Evolutionary conservation across 2,888 invertebrate species (phyloP).

Genomic region (Podotricha telesiphe): DNA sequence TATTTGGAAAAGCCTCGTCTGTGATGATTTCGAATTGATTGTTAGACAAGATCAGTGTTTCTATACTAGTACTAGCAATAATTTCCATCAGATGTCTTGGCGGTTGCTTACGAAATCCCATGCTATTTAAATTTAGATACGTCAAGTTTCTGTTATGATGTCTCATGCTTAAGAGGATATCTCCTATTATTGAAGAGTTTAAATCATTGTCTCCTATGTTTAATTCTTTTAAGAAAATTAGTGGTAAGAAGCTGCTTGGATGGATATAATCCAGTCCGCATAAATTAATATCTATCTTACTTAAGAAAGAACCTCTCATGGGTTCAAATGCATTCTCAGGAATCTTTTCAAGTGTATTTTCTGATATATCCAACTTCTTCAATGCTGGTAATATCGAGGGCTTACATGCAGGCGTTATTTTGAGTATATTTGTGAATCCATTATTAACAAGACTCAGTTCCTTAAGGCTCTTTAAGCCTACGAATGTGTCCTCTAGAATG

Average conservation of each 20-base stretch:
- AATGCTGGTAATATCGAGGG: constrained; percentile 73
- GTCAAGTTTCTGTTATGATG: constrained; percentile 67
- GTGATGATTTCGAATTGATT: constrained; percentile 83
- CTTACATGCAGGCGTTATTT: constrained; percentile 71
- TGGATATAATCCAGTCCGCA: constrained; percentile 82
- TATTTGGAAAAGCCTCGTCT: constrained; percentile 78
- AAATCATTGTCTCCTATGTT: constrained; percentile 82
- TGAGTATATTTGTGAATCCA: constrained; percentile 73
- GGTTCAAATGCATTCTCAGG: constrained; percentile 68
- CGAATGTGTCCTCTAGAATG: constrained; percentile 74
- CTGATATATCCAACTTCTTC: constrained; percentile 75
- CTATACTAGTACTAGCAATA: constrained; percentile 79
- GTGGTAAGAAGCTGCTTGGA: constrained; percentile 73
- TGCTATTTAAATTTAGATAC: constrained; percentile 76
- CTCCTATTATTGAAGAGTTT: constrained; percentile 67
- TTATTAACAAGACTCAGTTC: constrained; percentile 82
- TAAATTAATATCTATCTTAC: constrained; percentile 75
- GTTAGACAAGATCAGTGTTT: constrained; percentile 71
- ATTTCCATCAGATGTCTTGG: constrained; percentile 74
- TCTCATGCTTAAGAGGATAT: constrained; percentile 66
- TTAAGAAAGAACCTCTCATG: constrained; percentile 72
- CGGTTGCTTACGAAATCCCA: constrained; percentile 80
- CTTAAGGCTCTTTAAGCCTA: constrained; percentile 76
- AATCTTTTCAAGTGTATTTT: constrained; percentile 78
- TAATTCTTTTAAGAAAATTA: constrained; percentile 72